phyloP scores from a whole-genome alignment of 1,140 invertebrate species.

The Ridgeia piscesae region DNA sequence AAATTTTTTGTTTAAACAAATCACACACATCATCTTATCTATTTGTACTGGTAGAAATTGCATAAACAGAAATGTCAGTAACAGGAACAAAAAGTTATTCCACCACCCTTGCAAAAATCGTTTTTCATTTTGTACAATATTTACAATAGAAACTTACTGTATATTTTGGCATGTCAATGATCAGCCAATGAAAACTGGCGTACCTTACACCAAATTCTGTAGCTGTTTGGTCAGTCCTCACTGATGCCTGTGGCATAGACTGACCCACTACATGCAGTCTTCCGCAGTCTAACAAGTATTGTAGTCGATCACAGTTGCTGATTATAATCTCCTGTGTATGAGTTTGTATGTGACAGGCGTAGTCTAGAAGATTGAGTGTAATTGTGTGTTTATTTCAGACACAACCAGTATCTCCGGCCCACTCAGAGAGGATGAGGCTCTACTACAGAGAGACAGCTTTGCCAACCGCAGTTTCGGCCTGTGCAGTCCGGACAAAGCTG shows the following conservation, averaged over 20 bases:
- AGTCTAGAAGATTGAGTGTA: background rate
- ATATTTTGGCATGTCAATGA: background rate
- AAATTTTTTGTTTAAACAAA: too few relatives aligned
- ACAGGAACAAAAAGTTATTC: too few relatives aligned
- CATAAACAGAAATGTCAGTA: too few relatives aligned
- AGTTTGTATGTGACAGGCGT: background rate
- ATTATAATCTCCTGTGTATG: background rate
- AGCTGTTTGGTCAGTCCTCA: background rate
- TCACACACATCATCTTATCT: too few relatives aligned
- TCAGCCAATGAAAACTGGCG: background rate
- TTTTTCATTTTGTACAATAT: too few relatives aligned
- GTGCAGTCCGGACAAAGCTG: conserved; percentile 36
- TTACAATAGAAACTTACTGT: too few relatives aligned
- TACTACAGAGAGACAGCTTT: background rate
- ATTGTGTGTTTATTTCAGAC: background rate
- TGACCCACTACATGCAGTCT: background rate
- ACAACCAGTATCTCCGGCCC: background rate
- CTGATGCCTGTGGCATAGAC: background rate
- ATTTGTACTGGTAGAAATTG: too few relatives aligned
- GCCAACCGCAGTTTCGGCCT: conserved; percentile 34
- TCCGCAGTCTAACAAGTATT: background rate
- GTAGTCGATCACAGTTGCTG: background rate
- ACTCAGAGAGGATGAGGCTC: background rate
- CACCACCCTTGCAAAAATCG: too few relatives aligned
- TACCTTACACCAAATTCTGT: background rate